These are phyloP conservation scores for Scaptodrosophila lebanonensis DNA, from an alignment of 1,140 invertebrate genomes.

Conservation along the genomic window DNA sequence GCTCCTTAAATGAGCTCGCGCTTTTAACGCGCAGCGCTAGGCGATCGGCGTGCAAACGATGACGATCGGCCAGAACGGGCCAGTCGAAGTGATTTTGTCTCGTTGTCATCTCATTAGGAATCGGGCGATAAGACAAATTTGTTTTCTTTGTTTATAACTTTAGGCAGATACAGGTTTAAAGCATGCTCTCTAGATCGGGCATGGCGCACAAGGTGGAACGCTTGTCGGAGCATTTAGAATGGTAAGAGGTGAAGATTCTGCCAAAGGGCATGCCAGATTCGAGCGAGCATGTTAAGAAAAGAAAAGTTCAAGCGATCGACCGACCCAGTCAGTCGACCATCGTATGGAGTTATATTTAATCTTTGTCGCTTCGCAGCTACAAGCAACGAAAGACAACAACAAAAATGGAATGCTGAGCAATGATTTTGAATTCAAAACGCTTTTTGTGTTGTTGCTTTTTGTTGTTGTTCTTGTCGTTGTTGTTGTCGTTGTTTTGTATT, in stretches of 20 bases:
- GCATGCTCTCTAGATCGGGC: constrained; percentile 14
- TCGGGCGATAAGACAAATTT: constrained; percentile 76
- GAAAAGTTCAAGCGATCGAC: constrained; percentile 23
- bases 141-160: constrained; percentile 75
- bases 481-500: no score
- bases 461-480: background rate
- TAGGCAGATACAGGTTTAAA: constrained; percentile 66
- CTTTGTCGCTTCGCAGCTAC: constrained; percentile 61
- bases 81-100: constrained; percentile 62
- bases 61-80: constrained; percentile 2
- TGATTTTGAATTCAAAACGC: constrained; percentile 63
- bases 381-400: constrained; percentile 14
- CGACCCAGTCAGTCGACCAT: background rate
- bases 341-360: constrained; percentile 59
- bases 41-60: background rate
- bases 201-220: no score
- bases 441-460: constrained; percentile 41
- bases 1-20: constrained; percentile 73
- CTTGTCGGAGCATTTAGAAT: no score
- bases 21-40: constrained; percentile 59
- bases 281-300: background rate
- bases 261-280: no score
- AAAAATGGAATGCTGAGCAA: constrained; percentile 58
- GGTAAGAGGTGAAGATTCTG: no score
- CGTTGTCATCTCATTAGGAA: constrained; percentile 76